Evolutionary conservation across 1,140 invertebrate species (phyloP), one percentile per base, ranked within the genome.

Genomic region (Calliopsis andreniformis): DNA sequence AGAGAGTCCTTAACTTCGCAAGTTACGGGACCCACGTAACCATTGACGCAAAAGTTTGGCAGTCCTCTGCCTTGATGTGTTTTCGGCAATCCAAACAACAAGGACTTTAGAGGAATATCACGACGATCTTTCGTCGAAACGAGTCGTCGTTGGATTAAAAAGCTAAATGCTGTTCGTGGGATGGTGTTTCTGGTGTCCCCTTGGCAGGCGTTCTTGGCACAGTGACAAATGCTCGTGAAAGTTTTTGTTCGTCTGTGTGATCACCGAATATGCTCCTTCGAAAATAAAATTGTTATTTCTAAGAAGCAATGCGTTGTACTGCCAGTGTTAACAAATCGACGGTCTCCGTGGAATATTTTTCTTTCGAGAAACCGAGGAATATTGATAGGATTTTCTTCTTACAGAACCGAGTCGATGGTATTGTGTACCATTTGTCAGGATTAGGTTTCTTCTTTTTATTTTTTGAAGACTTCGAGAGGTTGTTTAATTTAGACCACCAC

Each of bases 261-360:
- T 4, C 23, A 16, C 18, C 2, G 14, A 51, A 16, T n/a, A n/a
- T 16, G 30, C 5, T 16, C 7, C 25, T 6, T 67, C 39, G 10
- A 18, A 49, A 71, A 62, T 64, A 72, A 72, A 63, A 63, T 72
- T 32, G 45, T 30, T 72, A 51, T 42, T 63, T 51, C 43, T 5
- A 30, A 14, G 3, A 14, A 16, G 35, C 30, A n/a, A n/a, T 25
- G 3, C 6, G 25, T 2, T 25, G n/a, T 2, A 35, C 8, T 30
- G 14, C 8, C 23, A 8, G 14, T 3, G 1, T 23, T 49, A 55
- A 30, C 14, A 25, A 16, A 30, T 1, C 14, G 16, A 5, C n/a
- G n/a, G n/a, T n/a, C n/a, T 8, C 6, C 18, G 18, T 39, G 18
- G 18, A 30, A 20, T 20, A 58, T 58, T 58, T 39, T 7, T 39